Percentiles rank a stretch among this genome's conserved stretches.
phyloP scores from a whole-genome alignment of 2,888 invertebrate species.

The Limnephilus auricula region DNA sequence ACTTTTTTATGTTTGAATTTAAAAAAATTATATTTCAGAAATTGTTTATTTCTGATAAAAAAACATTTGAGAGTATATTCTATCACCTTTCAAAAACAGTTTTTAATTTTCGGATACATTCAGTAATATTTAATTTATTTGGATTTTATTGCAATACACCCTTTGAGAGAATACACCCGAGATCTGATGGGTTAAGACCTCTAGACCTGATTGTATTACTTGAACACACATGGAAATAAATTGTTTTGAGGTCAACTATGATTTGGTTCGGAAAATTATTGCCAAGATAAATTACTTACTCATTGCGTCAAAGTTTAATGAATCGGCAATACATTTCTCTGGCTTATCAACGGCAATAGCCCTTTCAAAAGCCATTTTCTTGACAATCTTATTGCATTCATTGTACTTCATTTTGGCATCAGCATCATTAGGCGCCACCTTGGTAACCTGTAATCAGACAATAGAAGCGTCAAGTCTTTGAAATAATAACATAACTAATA shows the following conservation, averaged over 20 bases:
- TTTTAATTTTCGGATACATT: no score
- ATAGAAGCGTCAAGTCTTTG: neutral
- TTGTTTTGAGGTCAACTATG: neutral
- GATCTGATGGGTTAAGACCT: no score
- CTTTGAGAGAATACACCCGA: no score
- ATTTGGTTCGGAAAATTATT: neutral
- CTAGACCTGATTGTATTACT: neutral
- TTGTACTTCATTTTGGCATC: constrained; percentile 94
- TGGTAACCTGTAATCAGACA: constrained; percentile 84
- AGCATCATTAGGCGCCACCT: constrained; percentile 94
- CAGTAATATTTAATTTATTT: no score
- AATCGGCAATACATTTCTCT: constrained; percentile 91
- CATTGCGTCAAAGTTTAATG: constrained; percentile 93
- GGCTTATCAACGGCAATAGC: constrained; percentile 96
- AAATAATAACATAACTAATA: neutral
- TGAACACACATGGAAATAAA: neutral
- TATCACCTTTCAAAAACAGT: no score
- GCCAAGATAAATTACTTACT: constrained; percentile 78
- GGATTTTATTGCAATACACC: no score
- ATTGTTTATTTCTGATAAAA: no score
- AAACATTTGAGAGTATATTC: no score
- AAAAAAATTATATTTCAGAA: no score
- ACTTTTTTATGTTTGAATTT: no score
- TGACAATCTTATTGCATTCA: constrained; percentile 97
- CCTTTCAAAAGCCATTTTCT: constrained; percentile 95